Percentiles rank a stretch among this genome's conserved stretches.
Conservation (phyloP, 2,888 invertebrate species). For the Microchrysa polita region DNA sequence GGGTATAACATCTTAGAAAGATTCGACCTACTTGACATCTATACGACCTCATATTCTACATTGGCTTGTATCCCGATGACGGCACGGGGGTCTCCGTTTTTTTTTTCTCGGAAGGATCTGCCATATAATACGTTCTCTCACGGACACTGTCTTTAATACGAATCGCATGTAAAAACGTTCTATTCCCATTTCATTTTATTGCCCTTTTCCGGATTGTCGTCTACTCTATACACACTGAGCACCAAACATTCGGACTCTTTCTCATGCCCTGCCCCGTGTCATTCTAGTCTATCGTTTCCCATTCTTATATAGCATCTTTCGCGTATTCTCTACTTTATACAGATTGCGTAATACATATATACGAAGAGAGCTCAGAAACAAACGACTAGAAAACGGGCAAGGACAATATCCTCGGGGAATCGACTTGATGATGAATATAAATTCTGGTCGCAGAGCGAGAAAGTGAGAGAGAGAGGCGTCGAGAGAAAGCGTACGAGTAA, state of each 20-base stretch:
- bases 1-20: slow-evolving; percentile 22
- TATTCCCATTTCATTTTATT: slow-evolving; percentile 36
- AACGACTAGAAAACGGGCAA: not conserved
- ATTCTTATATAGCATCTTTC: too few species aligned
- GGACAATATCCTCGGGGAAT: slow-evolving; percentile 30
- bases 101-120: not conserved
- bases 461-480: too few species aligned
- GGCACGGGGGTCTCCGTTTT: too few species aligned
- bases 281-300: too few species aligned
- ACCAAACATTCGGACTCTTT: too few species aligned
- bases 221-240: too few species aligned
- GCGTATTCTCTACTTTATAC: too few species aligned
- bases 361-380: too few species aligned
- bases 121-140: not conserved
- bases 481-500: too few species aligned
- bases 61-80: slow-evolving; percentile 14
- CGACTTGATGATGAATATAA: slow-evolving; percentile 41
- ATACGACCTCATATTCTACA: slow-evolving; percentile 37
- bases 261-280: not conserved
- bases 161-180: slow-evolving; percentile 37
- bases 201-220: slow-evolving; percentile 23
- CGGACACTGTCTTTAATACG: not conserved
- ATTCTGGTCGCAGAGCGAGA: slow-evolving; percentile 34
- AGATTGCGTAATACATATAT: too few species aligned
- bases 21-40: slow-evolving; percentile 42